Conservation (phyloP, 2,888 invertebrate genomes). For the Volucella bombylans region DNA sequence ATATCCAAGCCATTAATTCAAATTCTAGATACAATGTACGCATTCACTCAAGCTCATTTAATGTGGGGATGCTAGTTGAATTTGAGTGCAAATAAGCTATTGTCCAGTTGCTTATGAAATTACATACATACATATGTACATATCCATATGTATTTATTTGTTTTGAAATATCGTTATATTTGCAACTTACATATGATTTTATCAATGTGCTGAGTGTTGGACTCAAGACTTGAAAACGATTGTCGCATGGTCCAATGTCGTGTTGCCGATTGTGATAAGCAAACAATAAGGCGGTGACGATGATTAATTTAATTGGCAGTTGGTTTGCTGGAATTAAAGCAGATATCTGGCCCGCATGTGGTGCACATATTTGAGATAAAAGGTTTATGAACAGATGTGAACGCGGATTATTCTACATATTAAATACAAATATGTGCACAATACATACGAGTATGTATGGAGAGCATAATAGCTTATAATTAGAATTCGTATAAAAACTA, state of each 20-base stretch:
- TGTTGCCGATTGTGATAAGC: slow-evolving; percentile 29
- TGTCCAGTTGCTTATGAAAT: slow-evolving; percentile 7
- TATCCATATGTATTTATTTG: neutral
- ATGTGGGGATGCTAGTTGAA: neutral
- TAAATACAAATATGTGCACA: neutral
- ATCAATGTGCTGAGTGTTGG: neutral
- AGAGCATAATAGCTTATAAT: too few relatives aligned
- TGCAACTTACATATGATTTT: neutral
- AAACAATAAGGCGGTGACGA: slow-evolving; percentile 14
- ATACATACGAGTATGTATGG: too few relatives aligned
- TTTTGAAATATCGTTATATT: neutral
- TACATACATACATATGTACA: too few relatives aligned
- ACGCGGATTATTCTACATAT: neutral
- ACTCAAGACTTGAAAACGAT: too few relatives aligned
- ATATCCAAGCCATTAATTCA: too few relatives aligned
- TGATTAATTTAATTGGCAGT: slow-evolving; percentile 47
- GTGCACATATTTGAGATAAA: slow-evolving; percentile 29
- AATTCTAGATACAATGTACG: too few relatives aligned
- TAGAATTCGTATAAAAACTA: too few relatives aligned
- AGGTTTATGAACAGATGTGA: slow-evolving; percentile 34
- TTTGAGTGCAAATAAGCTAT: neutral
- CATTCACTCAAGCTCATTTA: too few relatives aligned
- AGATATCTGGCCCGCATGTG: slow-evolving; percentile 39
- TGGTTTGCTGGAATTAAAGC: slow-evolving; percentile 26
- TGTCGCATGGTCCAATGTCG: neutral